phyloP scores from a whole-genome alignment of 2,113 vertebrate species.

The Ptilonorhynchus violaceus region DNA sequence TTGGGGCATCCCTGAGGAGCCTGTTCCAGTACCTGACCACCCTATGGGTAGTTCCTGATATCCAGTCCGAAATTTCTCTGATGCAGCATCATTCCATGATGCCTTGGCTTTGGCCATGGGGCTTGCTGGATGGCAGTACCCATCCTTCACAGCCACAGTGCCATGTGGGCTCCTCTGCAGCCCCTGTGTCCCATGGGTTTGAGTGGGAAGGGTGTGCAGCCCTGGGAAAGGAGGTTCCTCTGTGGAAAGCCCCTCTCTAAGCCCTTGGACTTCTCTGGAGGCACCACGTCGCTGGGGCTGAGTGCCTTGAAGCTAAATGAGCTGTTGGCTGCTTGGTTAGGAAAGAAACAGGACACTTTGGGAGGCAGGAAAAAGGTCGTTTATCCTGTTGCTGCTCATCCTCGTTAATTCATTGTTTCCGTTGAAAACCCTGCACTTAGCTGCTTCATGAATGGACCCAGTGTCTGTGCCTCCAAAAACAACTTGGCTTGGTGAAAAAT shows the following conservation, averaged over 20 bases:
- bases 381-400: conserved; percentile 41
- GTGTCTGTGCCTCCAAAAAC: conserved; percentile 31
- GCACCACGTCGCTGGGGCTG: neutral
- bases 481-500: neutral
- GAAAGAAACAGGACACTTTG: conserved; percentile 41
- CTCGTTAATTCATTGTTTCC: conserved; percentile 60
- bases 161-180: neutral
- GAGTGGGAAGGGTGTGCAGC: neutral
- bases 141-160: neutral
- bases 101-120: neutral
- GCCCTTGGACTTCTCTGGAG: neutral
- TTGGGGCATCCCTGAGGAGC: neutral
- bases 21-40: neutral
- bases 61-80: neutral
- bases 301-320: neutral
- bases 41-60: neutral
- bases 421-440: neutral
- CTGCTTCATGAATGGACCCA: conserved; percentile 27
- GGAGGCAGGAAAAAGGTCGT: conserved; percentile 24
- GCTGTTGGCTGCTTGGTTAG: neutral
- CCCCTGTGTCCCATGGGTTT: neutral
- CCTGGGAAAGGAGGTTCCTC: neutral
- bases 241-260: neutral
- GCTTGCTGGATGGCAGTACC: neutral
- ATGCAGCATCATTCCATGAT: neutral